Evolutionary conservation across 2,888 invertebrate species (phyloP), one percentile per base, ranked within the genome.

Genomic region (Orthosia gracilis): DNA sequence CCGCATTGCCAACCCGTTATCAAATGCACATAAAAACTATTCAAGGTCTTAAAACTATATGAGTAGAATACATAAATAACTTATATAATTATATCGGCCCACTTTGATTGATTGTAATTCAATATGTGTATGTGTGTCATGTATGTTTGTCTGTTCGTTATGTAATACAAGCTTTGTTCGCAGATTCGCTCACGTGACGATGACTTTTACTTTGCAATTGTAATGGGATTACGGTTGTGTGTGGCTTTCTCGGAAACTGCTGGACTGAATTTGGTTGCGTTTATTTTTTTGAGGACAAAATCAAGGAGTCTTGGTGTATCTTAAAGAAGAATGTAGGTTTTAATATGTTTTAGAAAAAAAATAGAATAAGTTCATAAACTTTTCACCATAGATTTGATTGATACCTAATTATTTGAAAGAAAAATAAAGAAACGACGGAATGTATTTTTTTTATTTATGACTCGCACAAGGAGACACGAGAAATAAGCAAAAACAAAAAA

Each of bases 161-260:
- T 55, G 74, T 76, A 73, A 84, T 69, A 74, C 75, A 55, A 73
- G 69, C 62, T 69, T 74, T 59, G 77, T 62, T 45, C 4, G 50
- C 57, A 40, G 55, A 45, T 65, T n/a, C 21, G 58, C 45, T 65
- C 64, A 61, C 55, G 64, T 21, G 62, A 40, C 54, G 52, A 57
- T 47, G 23, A 80, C 78, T 80, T 74, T 75, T 80, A 78, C 78
- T 78, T 78, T 52, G 64, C 31, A 80, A 64, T 79, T 67, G 0
- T 73, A 78, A 68, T 74, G 18, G 13, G 63, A 67, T 68, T 78
- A 47, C 55, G 64, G 47, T 54, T 26, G 59, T 63, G 47, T 45
- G 59, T 47, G 18, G 40, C 80, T 80, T 80, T 78, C 80, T 65
- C 75, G 80, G 64, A 74, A 78, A 69, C 40, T 52, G 64, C 31